Evolutionary conservation across 2,113 vertebrate species (phyloP).

Genomic region (Peromyscus leucopus): DNA sequence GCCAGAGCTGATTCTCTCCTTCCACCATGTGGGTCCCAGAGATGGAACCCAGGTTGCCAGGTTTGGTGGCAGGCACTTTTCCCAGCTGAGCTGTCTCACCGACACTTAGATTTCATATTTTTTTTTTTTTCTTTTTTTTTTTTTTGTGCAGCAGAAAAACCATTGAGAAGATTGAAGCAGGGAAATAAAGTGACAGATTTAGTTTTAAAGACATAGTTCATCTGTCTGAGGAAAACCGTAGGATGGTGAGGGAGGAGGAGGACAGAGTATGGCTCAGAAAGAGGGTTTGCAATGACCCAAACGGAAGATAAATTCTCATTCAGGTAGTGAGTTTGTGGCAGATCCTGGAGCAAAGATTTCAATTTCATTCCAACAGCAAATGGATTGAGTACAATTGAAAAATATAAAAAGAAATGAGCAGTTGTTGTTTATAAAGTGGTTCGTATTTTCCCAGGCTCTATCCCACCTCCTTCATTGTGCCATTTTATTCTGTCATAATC

Average conservation of each 20-base stretch:
- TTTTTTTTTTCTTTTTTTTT: neutral
- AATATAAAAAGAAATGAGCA: neutral
- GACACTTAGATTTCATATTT: neutral
- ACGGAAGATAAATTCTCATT: neutral
- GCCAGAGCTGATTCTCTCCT: neutral
- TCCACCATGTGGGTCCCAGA: neutral
- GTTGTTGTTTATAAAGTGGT: neutral
- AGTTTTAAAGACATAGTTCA: slow-evolving; percentile 36
- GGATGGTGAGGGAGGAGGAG: neutral
- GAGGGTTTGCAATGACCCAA: neutral
- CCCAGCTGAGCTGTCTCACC: neutral
- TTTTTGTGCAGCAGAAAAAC: neutral
- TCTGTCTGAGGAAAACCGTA: neutral
- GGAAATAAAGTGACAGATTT: neutral
- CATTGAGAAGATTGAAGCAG: neutral
- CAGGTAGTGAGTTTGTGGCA: neutral
- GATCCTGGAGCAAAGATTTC: neutral
- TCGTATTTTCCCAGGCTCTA: neutral
- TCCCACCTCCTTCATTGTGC: too few relatives aligned
- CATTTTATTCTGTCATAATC: neutral
- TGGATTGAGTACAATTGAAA: neutral
- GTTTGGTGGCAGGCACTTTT: neutral
- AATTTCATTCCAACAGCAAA: slow-evolving; percentile 10
- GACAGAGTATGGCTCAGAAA: neutral
- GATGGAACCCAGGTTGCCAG: too few relatives aligned